Evolutionary conservation across 2,113 vertebrate species (phyloP), one percentile per base, ranked within the genome.

Genomic region (Semicossyphus pulcher): DNA sequence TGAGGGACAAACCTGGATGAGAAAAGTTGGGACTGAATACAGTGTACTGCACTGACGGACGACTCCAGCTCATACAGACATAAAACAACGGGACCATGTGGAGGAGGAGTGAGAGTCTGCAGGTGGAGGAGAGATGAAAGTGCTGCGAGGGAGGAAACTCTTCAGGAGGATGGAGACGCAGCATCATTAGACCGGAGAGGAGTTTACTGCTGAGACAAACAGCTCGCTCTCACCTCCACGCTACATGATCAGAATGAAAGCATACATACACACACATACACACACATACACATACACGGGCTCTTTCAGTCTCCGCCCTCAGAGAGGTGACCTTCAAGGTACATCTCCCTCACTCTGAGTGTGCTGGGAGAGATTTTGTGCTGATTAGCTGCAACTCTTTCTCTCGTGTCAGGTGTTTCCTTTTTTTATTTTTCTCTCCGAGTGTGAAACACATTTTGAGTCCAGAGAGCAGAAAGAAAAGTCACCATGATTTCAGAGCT

Each of bases 301-400:
- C 72, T 12, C 15, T 25, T 54, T 58, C 42, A 63, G 28, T 34
- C 45, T 63, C 36, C 6, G 28, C 61, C 28, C 72, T 54, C 53
- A 60, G 56, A 65, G 70, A 63, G 36, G 44, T 75, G 78, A 80
- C 88, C 87, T 89, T 89, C 78, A 79, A 37, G 45, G 45, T 65
- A 39, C 34, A 78, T 79, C 63, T 29, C 54, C 56, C 58, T 60
- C 23, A 63, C 60, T 70, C 26, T n/a, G 18, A 78, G 37, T 14
- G 59, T 2, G 29, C 54, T 36, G 42, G 21, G 42, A 61, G 53
- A 57, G 3, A 56, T 29, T 28, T 73, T 76, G 12, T 86, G 81
- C 81, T 82, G 79, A 83, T 81, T 52, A 65, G 73, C 75, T 52
- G 41, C 44, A 79, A 29, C 54, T 72, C 18, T 29, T 49, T 31